Evolutionary conservation across 1,140 invertebrate genomes (phyloP).

Genomic region (Calosoma granatense): DNA sequence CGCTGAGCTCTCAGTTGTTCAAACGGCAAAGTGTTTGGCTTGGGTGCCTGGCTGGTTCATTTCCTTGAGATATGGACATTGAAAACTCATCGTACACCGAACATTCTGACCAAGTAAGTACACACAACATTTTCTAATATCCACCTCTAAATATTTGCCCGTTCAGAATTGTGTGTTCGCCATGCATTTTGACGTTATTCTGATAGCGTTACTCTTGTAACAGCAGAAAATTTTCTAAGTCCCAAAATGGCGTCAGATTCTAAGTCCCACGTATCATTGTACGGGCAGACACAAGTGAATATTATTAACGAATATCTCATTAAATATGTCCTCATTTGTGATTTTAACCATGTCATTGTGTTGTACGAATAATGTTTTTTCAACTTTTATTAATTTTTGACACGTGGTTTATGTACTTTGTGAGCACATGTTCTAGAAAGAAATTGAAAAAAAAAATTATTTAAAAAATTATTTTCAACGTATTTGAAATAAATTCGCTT

Average conservation of each 20-base stretch:
- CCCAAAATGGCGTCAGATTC: constrained; percentile 73
- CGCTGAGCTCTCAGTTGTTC: constrained; percentile 13
- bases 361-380: not conserved
- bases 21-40: constrained; percentile 17
- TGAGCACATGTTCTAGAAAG: not conserved
- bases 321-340: not conserved
- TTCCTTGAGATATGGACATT: constrained; percentile 25
- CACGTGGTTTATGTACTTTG: constrained; percentile 3
- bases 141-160: constrained; percentile 16
- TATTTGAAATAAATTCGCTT: too few species aligned
- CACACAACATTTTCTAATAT: constrained; percentile 19
- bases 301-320: too few species aligned
- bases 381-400: not conserved
- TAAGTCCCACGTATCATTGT: constrained; percentile 43
- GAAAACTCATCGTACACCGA: constrained; percentile 27
- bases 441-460: not conserved
- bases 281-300: not conserved
- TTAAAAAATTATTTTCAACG: too few species aligned
- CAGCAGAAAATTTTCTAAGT: constrained; percentile 68
- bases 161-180: constrained; percentile 15
- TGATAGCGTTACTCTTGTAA: constrained; percentile 25
- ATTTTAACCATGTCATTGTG: not conserved
- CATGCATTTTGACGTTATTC: constrained; percentile 22
- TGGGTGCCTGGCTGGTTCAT: constrained; percentile 15
- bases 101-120: constrained; percentile 28